Base-by-base conservation (phyloP, 2,797 vertebrate genomes). In the Esox lucius region DNA sequence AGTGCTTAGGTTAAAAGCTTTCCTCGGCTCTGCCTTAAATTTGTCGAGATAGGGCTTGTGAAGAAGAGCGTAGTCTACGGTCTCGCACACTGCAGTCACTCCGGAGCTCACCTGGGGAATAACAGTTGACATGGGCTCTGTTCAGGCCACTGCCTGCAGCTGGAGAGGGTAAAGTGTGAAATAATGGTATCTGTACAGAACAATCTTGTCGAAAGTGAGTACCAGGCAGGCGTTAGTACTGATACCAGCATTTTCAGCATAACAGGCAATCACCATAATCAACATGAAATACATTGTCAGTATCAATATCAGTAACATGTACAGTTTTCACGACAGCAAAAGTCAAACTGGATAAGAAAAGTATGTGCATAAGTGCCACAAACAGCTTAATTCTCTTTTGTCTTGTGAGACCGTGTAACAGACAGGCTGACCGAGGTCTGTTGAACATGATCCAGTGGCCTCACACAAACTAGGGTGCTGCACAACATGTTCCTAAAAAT, bases 401-500 rank as follows among this genome's bases (percentile, higher is more conserved):
- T 33, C 33, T 19, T n/a, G 66, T 68, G 5, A 39, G 31, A 24
- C 35, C 49, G 75, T 74, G 75, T 73, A 71, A 76, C 81, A 81
- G 81, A 80, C 71, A 76, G 73, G 68, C 72, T 80, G 82, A 82
- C 82, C 66, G n/a, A 68, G 61, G 28, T 69, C 22, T 80, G 78
- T 85, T 88, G 84, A 86, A 91, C 87, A 83, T 74, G 49, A 83
- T 78, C 71, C 80, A 24, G 49, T 53, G 22, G 71, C 26, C 56
- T n/a, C 26, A 68, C 83, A 90, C 88, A 87, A 91, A 86, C 84
- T 83, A 89, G 87, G 87, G 86, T 88, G 85, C 89, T 87, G 90
- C 81, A 77, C 88, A 85, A 90, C 86, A 82, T 81, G 80, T 85
- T 91, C 78, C 80, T 83, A 89, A 91, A 91, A 92, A 91, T 88